phyloP scores from a whole-genome alignment of 2,888 invertebrate species.

The Cotesia congregata region DNA sequence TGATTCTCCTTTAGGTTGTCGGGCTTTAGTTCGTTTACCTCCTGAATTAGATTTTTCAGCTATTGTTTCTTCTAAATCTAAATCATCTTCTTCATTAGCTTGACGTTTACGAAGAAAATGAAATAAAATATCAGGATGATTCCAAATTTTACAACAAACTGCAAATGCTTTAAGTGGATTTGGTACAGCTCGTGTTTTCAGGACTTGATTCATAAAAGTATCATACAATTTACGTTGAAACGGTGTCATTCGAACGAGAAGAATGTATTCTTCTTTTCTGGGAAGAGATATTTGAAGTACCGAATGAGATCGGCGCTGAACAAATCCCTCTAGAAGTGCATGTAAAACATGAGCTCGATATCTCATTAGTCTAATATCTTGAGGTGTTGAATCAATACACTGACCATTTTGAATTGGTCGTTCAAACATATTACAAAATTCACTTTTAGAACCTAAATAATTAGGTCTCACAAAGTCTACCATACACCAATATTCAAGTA shows the following conservation, averaged over 20 bases:
- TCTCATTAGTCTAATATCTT: constrained; percentile 94
- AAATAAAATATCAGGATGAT: constrained; percentile 93
- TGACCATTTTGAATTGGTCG: constrained; percentile 98
- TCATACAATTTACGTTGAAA: constrained; percentile 93
- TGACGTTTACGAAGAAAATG: constrained; percentile 88
- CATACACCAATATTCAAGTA: constrained; percentile 98
- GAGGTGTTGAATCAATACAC: constrained; percentile 95
- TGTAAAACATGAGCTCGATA: constrained; percentile 96
- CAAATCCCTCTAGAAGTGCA: constrained; percentile 94
- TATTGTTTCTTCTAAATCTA: constrained; percentile 85
- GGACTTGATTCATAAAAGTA: constrained; percentile 93
- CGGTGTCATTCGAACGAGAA: constrained; percentile 88
- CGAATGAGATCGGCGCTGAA: constrained; percentile 94
- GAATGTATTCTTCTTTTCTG: constrained; percentile 94
- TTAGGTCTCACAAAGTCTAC: constrained; percentile 98
- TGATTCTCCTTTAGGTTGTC: constrained; percentile 68
- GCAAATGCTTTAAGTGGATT: constrained; percentile 98
- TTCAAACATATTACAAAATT: constrained; percentile 99
- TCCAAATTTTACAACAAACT: constrained; percentile 98
- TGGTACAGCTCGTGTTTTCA: constrained; percentile 86
- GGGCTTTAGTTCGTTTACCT: constrained; percentile 66
- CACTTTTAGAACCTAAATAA: constrained; percentile 95
- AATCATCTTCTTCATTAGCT: constrained; percentile 83
- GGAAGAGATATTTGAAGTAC: constrained; percentile 94
- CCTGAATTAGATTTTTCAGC: constrained; percentile 70